Evolutionary conservation across 64 coral and sea anemone genomes (phyloP), one percentile per base, ranked within the genome.

Genomic region (Platygyra sinensis): DNA sequence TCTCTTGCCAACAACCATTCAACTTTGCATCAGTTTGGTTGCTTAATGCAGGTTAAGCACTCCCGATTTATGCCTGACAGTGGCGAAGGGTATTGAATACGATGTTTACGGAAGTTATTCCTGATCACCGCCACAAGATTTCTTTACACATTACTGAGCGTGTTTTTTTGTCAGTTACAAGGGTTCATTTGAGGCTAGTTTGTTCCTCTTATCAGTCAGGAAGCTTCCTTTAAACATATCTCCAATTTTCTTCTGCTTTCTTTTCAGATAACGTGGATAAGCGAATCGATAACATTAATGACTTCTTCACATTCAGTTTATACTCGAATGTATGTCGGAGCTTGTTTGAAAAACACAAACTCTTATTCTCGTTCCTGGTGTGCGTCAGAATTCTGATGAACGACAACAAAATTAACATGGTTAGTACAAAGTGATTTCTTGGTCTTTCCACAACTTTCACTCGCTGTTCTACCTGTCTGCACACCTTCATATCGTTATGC

Each of bases 331-430:
- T 99, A 32, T 99, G 97, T 50, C 88, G 97, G 6, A 95, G 93
- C 67, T 89, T 99, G 42, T 99, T 96, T 79, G 97, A 99, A 92
- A 99, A 99, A 59, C 67, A 95, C 76, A 98, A 98, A 72, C 78
- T 98, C 20, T 50, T 98, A 18, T 98, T 95, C 88, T 98, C 96
- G 8, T 98, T 98, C 33, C 90, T 98, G 19, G 96, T 95, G 51
- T 95, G 93, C 49, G 96, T 98, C 25, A 80, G 96, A 83, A 98
- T 98, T 79, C 89, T 98, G 29, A 95, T 95, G 96, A 98, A 98
- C 36, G 93, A 98, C 22, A 80, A 95, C 69, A 98, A 91, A 83
- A 97, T 97, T 17, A 93, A 94, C 83, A 90, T 97, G 91, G 95
- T 94, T 30, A 89, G 94, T 87, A 32, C 5, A 2, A 9, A 52